A percentile compares a stretch with the other conserved stretches of the same genome.
Conservation (phyloP, 2,797 vertebrate species). For the Malacoraja senta region DNA sequence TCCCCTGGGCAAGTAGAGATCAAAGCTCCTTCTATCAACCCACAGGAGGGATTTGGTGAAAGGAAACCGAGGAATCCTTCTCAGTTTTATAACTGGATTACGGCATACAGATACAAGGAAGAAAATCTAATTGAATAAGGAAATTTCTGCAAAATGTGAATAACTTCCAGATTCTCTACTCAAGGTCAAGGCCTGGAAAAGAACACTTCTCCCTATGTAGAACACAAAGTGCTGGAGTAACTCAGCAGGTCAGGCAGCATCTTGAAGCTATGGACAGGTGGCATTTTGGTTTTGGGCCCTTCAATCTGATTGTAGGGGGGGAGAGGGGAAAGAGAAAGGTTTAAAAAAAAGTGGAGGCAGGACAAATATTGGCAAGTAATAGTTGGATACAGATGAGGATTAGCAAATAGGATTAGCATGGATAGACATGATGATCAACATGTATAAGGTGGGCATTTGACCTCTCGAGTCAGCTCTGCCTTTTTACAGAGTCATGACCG, state of each 20-base stretch:
- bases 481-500: no score
- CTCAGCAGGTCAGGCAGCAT: no score
- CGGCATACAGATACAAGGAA: not conserved
- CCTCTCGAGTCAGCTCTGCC: no score
- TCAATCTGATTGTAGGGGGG: no score
- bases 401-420: no score
- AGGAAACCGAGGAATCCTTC: not conserved
- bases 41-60: not conserved
- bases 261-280: no score
- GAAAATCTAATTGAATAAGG: not conserved
- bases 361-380: no score
- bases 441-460: not conserved
- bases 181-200: not conserved
- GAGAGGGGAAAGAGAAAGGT: no score
- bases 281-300: no score
- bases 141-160: not conserved
- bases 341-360: no score
- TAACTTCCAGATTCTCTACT: not conserved
- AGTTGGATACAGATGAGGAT: no score
- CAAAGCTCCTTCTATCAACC: not conserved
- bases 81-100: not conserved
- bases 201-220: not conserved
- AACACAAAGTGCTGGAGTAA: not conserved
- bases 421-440: no score
- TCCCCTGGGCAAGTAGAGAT: slow-evolving; percentile 43